Percentiles rank a stretch among this genome's conserved stretches.
These are phyloP conservation scores for Littorina saxatilis DNA, from an alignment of 1,140 invertebrate genomes.

Conservation along the genomic window DNA sequence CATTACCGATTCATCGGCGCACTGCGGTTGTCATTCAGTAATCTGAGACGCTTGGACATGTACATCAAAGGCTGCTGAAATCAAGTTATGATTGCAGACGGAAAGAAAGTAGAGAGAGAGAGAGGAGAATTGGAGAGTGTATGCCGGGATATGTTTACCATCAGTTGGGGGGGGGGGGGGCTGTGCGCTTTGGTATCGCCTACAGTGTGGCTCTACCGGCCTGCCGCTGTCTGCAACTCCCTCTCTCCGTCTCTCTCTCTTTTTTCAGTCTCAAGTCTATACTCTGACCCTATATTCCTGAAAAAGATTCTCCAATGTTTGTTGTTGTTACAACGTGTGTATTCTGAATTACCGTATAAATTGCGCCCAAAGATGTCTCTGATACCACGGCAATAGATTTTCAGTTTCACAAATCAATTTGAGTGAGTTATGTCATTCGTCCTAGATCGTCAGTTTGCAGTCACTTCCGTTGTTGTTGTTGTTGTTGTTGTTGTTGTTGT, in stretches of 20 bases:
- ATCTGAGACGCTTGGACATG: neutral
- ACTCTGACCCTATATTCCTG: neutral
- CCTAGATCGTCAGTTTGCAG: too few species aligned
- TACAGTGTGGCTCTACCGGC: neutral
- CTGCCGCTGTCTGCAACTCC: neutral
- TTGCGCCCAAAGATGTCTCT: too few species aligned
- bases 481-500: too few species aligned
- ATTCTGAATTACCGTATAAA: too few species aligned
- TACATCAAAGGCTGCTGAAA: neutral
- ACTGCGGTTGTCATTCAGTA: neutral
- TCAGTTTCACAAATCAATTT: too few species aligned
- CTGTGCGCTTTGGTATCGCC: constrained; percentile 14
- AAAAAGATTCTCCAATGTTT: neutral
- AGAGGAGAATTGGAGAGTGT: neutral
- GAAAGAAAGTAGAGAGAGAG: neutral
- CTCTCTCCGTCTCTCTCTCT: neutral
- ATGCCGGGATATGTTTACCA: constrained; percentile 39
- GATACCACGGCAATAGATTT: too few species aligned
- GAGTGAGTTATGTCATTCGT: too few species aligned
- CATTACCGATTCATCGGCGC: neutral
- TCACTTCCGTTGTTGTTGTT: too few species aligned
- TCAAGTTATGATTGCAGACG: neutral
- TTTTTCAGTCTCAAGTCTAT: neutral
- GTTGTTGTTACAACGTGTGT: too few species aligned
- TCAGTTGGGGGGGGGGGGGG: neutral